Base-by-base conservation (phyloP, 1,140 invertebrate genomes). In the Drosophila carrolli region DNA sequence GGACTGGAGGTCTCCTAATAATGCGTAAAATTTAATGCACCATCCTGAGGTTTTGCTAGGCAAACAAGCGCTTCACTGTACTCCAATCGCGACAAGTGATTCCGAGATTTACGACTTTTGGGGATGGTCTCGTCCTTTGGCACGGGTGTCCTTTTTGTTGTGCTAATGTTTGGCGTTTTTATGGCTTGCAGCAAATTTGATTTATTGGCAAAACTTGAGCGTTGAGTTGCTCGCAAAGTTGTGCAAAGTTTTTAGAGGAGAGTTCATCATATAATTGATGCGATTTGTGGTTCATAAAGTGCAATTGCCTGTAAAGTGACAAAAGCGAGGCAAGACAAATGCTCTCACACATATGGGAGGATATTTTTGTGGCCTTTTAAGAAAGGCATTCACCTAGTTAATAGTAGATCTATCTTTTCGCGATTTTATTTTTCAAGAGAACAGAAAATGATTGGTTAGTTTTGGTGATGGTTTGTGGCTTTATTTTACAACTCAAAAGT, bases 1-100 rank as follows among this genome's bases (percentile, higher is more conserved):
- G 3, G 6, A 55, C 40, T 44, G 50, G 27, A 14, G 35, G 51
- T 10, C 68, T 71, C 66, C 82, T 85, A 91, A 82, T 91, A 89
- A 77, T 81, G 88, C 89, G 84, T 88, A 76, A 90, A 91, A 91
- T 91, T 88, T 91, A 91, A 91, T 91, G 90, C 78, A 80, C 62
- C 73, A 74, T 79, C 50, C 57, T 44, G 70, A 63, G 59, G 74
- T 55, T 62, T 75, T 50, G 54, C 57, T 66, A 40, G 38, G 35
- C 68, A 66, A 57, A 68, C 61, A 71, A 70, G 67, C 40, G 57
- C 47, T 57, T 38, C 37, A 35, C 59, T 70, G 5, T 61, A 63
- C 75, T 58, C 41, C 71, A 88, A 88, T 77, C 79, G 84, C 85
- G 90, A 91, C 90, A 91, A 91, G 90, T 91, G 90, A 91, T 90